Conservation (phyloP, 2,797 vertebrate genomes). For the Hoplostethus atlanticus region DNA sequence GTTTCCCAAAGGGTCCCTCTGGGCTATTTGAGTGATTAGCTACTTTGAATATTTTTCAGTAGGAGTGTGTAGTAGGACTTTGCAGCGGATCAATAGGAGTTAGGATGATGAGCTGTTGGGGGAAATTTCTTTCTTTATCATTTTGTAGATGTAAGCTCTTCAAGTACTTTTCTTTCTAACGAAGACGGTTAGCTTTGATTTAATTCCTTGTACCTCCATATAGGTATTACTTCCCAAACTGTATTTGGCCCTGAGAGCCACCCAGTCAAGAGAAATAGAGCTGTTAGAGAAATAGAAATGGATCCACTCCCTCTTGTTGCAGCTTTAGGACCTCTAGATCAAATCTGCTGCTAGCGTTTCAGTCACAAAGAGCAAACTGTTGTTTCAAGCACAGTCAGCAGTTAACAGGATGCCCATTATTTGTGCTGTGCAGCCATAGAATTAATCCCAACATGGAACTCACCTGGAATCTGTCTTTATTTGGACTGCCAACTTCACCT, state of each 20-base stretch:
- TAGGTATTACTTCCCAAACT: slow-evolving; percentile 51
- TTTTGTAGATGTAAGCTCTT: slow-evolving; percentile 58
- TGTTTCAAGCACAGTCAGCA: slow-evolving; percentile 77
- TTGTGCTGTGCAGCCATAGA: slow-evolving; percentile 61
- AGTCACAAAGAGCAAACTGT: slow-evolving; percentile 71
- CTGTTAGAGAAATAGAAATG: slow-evolving; percentile 42
- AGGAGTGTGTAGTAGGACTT: slow-evolving; percentile 67
- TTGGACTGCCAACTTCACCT: slow-evolving; percentile 56
- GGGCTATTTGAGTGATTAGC: slow-evolving; percentile 81
- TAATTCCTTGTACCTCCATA: slow-evolving; percentile 44
- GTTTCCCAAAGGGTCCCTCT: slow-evolving; percentile 75
- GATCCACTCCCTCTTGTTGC: slow-evolving; percentile 38
- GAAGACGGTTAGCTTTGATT: slow-evolving; percentile 68
- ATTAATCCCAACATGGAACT: slow-evolving; percentile 57
- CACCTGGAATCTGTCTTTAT: slow-evolving; percentile 75
- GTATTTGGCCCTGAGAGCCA: slow-evolving; percentile 48
- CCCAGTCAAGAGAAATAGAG: slow-evolving; percentile 36
- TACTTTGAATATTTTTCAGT: slow-evolving; percentile 75
- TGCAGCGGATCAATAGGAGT: slow-evolving; percentile 78
- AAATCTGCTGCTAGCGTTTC: slow-evolving; percentile 69
- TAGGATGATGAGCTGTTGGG: slow-evolving; percentile 77
- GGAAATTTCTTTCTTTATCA: slow-evolving; percentile 58
- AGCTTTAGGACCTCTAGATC: slow-evolving; percentile 57
- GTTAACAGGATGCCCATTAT: slow-evolving; percentile 65
- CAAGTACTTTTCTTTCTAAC: slow-evolving; percentile 51